These are phyloP conservation scores for Calameuta pallipes DNA, from an alignment of 2,888 invertebrate genomes.

Conservation along the genomic window DNA sequence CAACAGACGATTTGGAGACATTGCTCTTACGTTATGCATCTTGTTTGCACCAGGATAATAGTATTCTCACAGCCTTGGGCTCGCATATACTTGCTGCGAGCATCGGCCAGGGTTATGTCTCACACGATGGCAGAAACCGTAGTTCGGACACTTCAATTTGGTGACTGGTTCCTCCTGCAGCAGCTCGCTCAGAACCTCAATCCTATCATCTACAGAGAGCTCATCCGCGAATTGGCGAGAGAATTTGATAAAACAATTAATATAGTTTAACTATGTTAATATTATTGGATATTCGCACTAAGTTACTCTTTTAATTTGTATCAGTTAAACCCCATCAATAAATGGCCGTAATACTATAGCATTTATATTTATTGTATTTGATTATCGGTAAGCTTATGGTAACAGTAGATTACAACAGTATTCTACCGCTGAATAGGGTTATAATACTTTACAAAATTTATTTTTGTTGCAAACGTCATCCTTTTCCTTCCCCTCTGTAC, in stretches of 20 bases:
- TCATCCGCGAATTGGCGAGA: constrained; percentile 69
- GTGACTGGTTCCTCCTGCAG: constrained; percentile 84
- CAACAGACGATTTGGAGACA: not conserved
- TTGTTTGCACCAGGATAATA: constrained; percentile 52
- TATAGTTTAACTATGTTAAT: not conserved
- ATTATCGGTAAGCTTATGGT: not conserved
- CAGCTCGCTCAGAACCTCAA: constrained; percentile 82
- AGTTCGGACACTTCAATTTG: constrained; percentile 71
- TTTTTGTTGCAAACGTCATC: too few relatives aligned
- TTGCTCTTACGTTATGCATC: not conserved
- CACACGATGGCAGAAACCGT: constrained; percentile 69
- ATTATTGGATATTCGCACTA: not conserved
- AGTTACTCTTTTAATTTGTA: not conserved
- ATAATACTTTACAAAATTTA: too few relatives aligned
- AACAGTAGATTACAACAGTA: not conserved
- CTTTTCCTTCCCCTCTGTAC: too few relatives aligned
- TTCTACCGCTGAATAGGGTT: too few relatives aligned
- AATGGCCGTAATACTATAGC: not conserved
- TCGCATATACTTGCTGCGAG: constrained; percentile 73
- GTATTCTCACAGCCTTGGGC: constrained; percentile 71
- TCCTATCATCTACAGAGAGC: constrained; percentile 74
- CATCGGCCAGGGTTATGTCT: constrained; percentile 71
- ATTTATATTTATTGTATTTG: not conserved
- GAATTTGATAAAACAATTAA: not conserved
- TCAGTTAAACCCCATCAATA: not conserved